Conservation (phyloP, 2,888 invertebrate species). For the Diadegma fenestrale region DNA sequence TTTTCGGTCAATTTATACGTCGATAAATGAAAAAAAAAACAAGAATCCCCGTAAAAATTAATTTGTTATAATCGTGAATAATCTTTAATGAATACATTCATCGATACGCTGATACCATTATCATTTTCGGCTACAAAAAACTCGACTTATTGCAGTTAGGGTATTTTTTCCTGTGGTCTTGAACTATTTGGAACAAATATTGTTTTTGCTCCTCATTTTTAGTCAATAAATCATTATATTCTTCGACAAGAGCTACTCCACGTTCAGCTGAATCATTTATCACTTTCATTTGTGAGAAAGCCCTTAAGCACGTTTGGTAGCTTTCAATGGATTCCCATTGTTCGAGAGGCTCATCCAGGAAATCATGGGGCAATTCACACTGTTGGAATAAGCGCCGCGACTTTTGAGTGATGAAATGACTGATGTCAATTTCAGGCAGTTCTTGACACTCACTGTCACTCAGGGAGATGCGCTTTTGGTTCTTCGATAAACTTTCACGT, state of each 20-base stretch:
- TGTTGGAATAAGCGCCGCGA: conserved; percentile 34
- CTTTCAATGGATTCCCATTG: conserved; percentile 29
- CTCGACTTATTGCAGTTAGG: conserved; percentile 34
- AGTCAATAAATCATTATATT: conserved; percentile 34
- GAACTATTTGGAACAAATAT: conserved; percentile 43
- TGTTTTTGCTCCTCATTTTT: conserved; percentile 40
- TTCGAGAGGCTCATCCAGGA: conserved; percentile 39
- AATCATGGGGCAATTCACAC: conserved; percentile 50
- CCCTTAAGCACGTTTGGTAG: conserved; percentile 19
- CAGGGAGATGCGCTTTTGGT: conserved; percentile 32
- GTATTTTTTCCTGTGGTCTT: conserved; percentile 33
- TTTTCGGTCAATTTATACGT: too few species aligned
- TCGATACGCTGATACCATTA: not conserved
- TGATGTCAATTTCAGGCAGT: conserved; percentile 44
- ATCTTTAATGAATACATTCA: not conserved
- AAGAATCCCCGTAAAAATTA: too few species aligned
- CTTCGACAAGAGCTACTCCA: conserved; percentile 40
- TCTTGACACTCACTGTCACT: conserved; percentile 39
- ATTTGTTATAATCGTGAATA: not conserved
- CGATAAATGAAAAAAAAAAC: too few species aligned
- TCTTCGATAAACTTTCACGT: conserved; percentile 20
- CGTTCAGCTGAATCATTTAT: conserved; percentile 45
- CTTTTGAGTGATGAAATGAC: conserved; percentile 50
- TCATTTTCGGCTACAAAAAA: conserved; percentile 26
- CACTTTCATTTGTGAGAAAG: conserved; percentile 42